Evolutionary conservation across 2,113 vertebrate genomes (phyloP), one percentile per base, ranked within the genome.

Genomic region (Candoia aspera): DNA sequence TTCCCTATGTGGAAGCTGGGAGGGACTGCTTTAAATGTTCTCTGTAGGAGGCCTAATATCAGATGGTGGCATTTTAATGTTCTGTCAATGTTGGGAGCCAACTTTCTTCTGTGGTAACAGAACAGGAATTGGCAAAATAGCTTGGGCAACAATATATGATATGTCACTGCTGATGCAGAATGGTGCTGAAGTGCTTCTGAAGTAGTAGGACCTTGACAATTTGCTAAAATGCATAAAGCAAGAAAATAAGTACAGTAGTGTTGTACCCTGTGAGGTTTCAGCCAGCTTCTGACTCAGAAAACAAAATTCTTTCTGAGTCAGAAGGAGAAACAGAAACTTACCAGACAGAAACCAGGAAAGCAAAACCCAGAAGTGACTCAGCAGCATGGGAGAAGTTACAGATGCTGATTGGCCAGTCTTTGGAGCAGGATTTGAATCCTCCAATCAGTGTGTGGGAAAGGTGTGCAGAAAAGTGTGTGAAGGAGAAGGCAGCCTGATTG

Each of bases 1-100:
- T 93, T 58, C 79, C 91, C 86, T 64, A 88, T 53, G 84, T 0
- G 79, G 46, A 62, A 92, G 42, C 68, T 55, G 68, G 73, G 86
- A 15, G 42, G 49, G 23, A n/a, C 92, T 91, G 94, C 93, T 91
- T 60, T 3, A 17, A 87, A 33, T 0, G 46, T 90, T 15, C 93
- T 92, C 19, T 0, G 8, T 10, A 60, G 95, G 91, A 93, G 85
- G 90, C 88, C 92, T 94, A 92, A 59, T 87, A 60, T 91, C 89
- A 93, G 37, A 29, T 1, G 42, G 84, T 58, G 91, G 89, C 88
- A 15, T 6, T 90, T 89, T 93, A 95, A 55, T 33, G 62, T 89
- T 94, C 57, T 42, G 91, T 26, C 0, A 9, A 2, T 90, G 93
- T 94, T 55, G 87, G n/a, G 90, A 86, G 17, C 54, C 90, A 19